Evolutionary conservation across 1,140 invertebrate genomes (phyloP).

Genomic region (Parasteatoda tepidariorum): DNA sequence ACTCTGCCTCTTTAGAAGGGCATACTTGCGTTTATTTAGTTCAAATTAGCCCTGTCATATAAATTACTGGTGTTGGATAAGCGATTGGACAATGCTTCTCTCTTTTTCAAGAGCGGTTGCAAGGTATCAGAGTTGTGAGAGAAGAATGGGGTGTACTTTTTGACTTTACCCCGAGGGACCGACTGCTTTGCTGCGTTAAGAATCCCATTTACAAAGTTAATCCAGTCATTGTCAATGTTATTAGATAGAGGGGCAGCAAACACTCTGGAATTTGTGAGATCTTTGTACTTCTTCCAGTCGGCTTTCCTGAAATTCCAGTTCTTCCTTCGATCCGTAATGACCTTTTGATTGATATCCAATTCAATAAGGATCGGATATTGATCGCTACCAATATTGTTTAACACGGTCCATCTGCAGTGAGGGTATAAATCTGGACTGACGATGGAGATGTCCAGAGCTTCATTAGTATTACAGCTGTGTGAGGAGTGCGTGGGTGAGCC

Average conservation of each 20-base stretch:
- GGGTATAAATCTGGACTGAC: slow-evolving; percentile 10
- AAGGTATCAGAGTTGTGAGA: background rate
- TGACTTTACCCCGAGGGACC: background rate
- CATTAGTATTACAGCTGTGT: background rate
- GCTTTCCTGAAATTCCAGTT: slow-evolving; percentile 1
- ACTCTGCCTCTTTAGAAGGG: background rate
- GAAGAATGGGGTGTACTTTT: slow-evolving; percentile 9
- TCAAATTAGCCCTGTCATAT: slow-evolving; percentile 8
- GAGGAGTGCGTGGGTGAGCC: background rate
- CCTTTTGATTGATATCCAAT: background rate
- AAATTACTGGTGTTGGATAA: background rate
- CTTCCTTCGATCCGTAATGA: background rate
- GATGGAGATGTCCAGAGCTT: background rate
- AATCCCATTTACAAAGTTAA: background rate
- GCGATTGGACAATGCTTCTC: too few relatives aligned
- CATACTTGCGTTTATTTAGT: slow-evolving; percentile 9
- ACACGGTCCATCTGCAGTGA: background rate
- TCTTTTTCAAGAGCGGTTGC: background rate
- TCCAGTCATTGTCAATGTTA: background rate
- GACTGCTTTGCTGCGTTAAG: background rate
- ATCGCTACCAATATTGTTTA: background rate
- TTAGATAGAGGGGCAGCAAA: background rate
- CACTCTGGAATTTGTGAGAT: slow-evolving; percentile 3
- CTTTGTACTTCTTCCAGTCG: slow-evolving; percentile 8
- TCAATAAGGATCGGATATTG: slow-evolving; percentile 23